phyloP scores from a whole-genome alignment of 2,888 invertebrate genomes.

The Leptopilina myrica region DNA sequence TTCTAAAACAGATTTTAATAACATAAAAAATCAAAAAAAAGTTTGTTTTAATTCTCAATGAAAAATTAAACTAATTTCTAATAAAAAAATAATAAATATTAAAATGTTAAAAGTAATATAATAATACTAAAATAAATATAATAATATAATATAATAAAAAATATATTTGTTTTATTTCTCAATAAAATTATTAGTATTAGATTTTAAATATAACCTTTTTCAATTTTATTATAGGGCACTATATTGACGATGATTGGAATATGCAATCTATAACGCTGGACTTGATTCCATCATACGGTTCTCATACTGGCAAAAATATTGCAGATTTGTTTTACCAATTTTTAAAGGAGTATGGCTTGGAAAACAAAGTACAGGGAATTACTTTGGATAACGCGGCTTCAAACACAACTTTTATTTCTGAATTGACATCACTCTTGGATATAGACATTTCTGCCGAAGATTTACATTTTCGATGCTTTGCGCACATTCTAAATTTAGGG shows the following conservation, averaged over 20 bases:
- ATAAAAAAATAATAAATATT: too few relatives aligned
- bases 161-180: too few relatives aligned
- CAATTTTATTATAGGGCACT: slow-evolving; percentile 49
- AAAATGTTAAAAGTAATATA: too few relatives aligned
- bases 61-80: too few relatives aligned
- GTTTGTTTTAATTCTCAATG: too few relatives aligned
- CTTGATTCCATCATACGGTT: slow-evolving; percentile 51
- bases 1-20: too few relatives aligned
- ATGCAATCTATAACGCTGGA: slow-evolving; percentile 53
- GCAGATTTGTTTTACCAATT: slow-evolving; percentile 44
- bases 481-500: slow-evolving; percentile 43
- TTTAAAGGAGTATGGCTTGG: slow-evolving; percentile 41
- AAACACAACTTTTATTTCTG: slow-evolving; percentile 23
- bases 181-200: too few relatives aligned
- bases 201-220: too few relatives aligned
- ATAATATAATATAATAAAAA: too few relatives aligned
- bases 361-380: slow-evolving; percentile 45
- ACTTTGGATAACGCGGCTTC: slow-evolving; percentile 47
- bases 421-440: background rate
- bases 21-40: too few relatives aligned
- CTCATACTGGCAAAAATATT: slow-evolving; percentile 49
- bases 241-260: slow-evolving; percentile 49
- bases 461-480: slow-evolving; percentile 42
- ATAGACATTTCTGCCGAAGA: background rate
- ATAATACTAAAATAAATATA: too few relatives aligned